Evolutionary conservation across 2,113 vertebrate genomes (phyloP).

Genomic region (Balaenoptera acutorostrata): DNA sequence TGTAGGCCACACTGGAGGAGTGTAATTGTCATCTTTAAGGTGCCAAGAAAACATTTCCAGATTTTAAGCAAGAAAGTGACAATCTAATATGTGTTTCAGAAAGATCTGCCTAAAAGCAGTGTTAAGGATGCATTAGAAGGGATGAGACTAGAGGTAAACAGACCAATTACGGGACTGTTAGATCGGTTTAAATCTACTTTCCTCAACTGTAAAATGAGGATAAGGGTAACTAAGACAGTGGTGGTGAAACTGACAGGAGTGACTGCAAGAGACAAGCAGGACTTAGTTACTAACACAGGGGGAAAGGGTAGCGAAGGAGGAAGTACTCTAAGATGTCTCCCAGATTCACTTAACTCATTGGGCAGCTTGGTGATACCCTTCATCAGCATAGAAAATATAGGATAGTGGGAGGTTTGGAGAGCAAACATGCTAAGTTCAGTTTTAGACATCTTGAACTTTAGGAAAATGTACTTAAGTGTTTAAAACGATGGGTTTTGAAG

Average conservation of each 20-base stretch:
- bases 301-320: not conserved
- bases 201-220: not conserved
- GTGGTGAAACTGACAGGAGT: not conserved
- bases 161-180: not conserved
- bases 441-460: not conserved
- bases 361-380: not conserved
- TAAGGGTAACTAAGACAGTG: not conserved
- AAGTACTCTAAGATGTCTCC: not conserved
- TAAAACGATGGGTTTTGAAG: not conserved
- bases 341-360: not conserved
- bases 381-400: not conserved
- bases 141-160: not conserved
- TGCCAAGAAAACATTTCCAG: not conserved
- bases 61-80: not conserved
- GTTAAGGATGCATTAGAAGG: not conserved
- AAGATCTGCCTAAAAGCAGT: slow-evolving; percentile 1
- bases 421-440: not conserved
- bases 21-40: not conserved
- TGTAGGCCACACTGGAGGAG: not conserved
- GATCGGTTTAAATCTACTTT: not conserved
- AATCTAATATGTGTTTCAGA: not conserved
- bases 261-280: not conserved
- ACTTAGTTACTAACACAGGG: not conserved
- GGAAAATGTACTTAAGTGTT: not conserved
- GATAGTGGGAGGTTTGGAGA: not conserved